Base-by-base conservation (phyloP, 2,113 vertebrate genomes). In the Hydrochoerus hydrochaeris region DNA sequence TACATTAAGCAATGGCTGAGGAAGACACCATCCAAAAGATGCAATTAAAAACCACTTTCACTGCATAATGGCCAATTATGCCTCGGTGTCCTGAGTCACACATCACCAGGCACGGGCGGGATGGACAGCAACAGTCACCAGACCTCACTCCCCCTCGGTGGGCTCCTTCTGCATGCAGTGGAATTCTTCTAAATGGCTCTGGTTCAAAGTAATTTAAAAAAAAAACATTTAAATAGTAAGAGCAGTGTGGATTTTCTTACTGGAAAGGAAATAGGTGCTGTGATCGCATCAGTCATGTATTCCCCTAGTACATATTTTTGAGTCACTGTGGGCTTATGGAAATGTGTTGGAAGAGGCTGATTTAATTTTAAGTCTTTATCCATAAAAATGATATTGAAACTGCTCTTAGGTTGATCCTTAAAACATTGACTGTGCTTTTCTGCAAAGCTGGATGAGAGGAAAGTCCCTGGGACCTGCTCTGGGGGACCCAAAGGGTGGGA, bases 141-240 rank as follows among this genome's bases (percentile, higher is more conserved):
- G 4, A 7, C 12, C 30, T 46, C 19, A 2, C 30, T 0, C 3
- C 63, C 30, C 3, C 1, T 7, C 17, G 0, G 41, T 1, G 46
- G 57, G 8, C 13, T n/a, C 12, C 11, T 78, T 44, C 2, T 0
- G 0, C 1, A 14, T 17, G 7, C 1, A 62, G 28, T 19, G 17
- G 38, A 19, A 60, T 35, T 49, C 78, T 93, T 92, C 84, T 28
- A 52, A 69, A 93, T 0, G 1, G 14, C 41, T 84, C 78, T 60
- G 24, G 77, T 35, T 85, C 58, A 85, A 77, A 85, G 69, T 49
- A 38, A 85, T n/a, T 2, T n/a, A n/a, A n/a, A 52, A 54, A 52
- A 62, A 49, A 78, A 60, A 41, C 3, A 60, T 69, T 77, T 67
- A 67, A 58, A 69, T 52, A 35, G 41, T 26, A 49, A 83, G 24